Evolutionary conservation across 2,113 vertebrate species (phyloP), one percentile per base, ranked within the genome.

Genomic region (Leucoraja erinaceus): DNA sequence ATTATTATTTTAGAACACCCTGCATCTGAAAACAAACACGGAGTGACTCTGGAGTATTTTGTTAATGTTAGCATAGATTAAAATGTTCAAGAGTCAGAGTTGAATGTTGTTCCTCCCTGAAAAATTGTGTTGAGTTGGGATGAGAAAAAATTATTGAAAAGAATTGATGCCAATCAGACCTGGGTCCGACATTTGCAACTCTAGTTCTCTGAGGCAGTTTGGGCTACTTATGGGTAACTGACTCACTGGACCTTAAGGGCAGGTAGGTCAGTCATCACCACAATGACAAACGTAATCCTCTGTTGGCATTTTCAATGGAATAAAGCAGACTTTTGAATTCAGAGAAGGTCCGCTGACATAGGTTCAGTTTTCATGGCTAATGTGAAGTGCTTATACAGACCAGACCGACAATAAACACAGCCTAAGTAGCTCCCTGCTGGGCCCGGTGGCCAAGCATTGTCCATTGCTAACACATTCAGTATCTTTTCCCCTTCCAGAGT

Each of bases 1-100:
- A n/a, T 84, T 84, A 88, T 88, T 31, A 88, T 88, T 63, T 88
- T 63, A 63, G 83, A 63, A 63, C 59, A 88, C 83, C 11, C 83
- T 88, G 83, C 83, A 14, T n/a, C 28, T 31, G 83, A 16, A 88
- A 88, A 63, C 28, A 63, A 5, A 18, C 59, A 88, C 18, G 56
- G 5, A 88, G 1, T n/a, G n/a, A 31, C 28, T 63, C n/a, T 31
- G 56, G 56, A 63, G 63, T 31, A 86, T 31, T 3, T 61, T 12
- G n/a, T 31, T 77, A 63, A 61, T 63, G 59, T 16, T 11, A 61
- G 47, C 12, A 56, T 83, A 66, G 22, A 54, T 59, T 6, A 28
- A 8, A 7, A 20, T 79, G 33, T 79, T 54, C 5, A 28, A 83
- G 31, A 31, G 22, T 25, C 7, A 2, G 79, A 11, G 12, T 47